phyloP scores from a whole-genome alignment of 2,888 invertebrate genomes.

The Salticus scenicus region DNA sequence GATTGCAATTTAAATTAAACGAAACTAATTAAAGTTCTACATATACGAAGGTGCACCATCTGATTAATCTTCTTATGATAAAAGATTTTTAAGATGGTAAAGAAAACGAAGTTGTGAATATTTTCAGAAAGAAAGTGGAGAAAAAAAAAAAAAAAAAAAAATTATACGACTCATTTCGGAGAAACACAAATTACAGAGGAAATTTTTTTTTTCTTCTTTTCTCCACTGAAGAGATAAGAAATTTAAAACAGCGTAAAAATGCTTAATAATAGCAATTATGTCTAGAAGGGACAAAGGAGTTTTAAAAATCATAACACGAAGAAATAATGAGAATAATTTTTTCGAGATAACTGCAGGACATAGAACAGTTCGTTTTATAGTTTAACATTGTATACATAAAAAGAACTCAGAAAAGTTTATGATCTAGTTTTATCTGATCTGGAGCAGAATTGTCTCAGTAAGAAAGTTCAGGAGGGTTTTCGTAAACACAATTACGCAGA shows the following conservation, averaged over 20 bases:
- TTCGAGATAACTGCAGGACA: background rate
- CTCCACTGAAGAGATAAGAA: background rate
- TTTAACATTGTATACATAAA: background rate
- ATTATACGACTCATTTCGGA: background rate
- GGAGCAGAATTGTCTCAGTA: background rate
- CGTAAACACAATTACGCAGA: background rate
- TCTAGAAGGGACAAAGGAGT: background rate
- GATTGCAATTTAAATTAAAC: constrained; percentile 42
- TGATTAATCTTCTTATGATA: constrained; percentile 36
- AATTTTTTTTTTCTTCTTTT: too few species aligned
- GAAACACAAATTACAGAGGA: constrained; percentile 1
- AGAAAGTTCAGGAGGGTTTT: background rate
- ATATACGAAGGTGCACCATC: constrained; percentile 21
- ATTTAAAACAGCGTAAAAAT: background rate
- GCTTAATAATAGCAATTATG: constrained; percentile 9
- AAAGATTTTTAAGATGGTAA: background rate
- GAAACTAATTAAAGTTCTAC: constrained; percentile 57
- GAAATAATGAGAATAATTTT: background rate
- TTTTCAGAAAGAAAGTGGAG: too few species aligned
- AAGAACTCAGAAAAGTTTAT: background rate
- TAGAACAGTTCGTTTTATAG: background rate
- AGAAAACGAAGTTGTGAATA: background rate
- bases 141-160: too few species aligned
- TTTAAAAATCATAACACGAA: background rate
- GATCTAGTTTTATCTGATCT: background rate